These are phyloP conservation scores for Xylocampa areola DNA, from an alignment of 2,888 invertebrate species.

Conservation along the genomic window DNA sequence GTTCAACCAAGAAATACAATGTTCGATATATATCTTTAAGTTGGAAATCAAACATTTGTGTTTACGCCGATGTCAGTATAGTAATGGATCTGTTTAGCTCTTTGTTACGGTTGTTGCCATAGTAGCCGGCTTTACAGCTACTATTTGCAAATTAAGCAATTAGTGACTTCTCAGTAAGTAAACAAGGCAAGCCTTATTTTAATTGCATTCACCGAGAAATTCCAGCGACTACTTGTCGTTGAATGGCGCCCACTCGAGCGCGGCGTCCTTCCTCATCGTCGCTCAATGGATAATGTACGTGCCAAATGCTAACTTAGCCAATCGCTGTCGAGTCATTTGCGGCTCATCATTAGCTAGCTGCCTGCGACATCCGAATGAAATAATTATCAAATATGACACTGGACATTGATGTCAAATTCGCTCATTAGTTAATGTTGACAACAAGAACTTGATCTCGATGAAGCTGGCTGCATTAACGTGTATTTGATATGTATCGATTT, in stretches of 20 bases:
- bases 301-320: slow-evolving; percentile 85
- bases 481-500: slow-evolving; percentile 53
- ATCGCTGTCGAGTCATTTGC: slow-evolving; percentile 73
- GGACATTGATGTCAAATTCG: slow-evolving; percentile 17
- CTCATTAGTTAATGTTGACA: slow-evolving; percentile 10
- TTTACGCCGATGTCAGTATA: slow-evolving; percentile 40
- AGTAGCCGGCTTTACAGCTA: slow-evolving; percentile 1
- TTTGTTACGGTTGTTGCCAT: slow-evolving; percentile 14
- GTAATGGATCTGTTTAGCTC: slow-evolving; percentile 18
- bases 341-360: slow-evolving; percentile 69
- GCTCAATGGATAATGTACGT: slow-evolving; percentile 81
- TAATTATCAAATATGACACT: slow-evolving; percentile 28
- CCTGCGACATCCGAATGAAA: slow-evolving; percentile 30
- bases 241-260: slow-evolving; percentile 58
- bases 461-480: slow-evolving; percentile 3
- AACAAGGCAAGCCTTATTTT: slow-evolving; percentile 66
- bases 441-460: slow-evolving; percentile 13
- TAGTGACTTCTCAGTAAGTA: slow-evolving; percentile 61
- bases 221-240: slow-evolving; percentile 61
- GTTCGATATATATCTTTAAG: slow-evolving; percentile 59
- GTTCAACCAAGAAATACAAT: slow-evolving; percentile 53
- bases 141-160: slow-evolving; percentile 59
- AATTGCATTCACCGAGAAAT: slow-evolving; percentile 71
- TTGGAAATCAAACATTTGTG: slow-evolving; percentile 45
- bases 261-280: slow-evolving; percentile 68